Percentiles rank a stretch among this genome's conserved stretches.
Conservation (phyloP, 30 jellyfish, hydroid and myxozoan species). For the Hydra vulgaris region DNA sequence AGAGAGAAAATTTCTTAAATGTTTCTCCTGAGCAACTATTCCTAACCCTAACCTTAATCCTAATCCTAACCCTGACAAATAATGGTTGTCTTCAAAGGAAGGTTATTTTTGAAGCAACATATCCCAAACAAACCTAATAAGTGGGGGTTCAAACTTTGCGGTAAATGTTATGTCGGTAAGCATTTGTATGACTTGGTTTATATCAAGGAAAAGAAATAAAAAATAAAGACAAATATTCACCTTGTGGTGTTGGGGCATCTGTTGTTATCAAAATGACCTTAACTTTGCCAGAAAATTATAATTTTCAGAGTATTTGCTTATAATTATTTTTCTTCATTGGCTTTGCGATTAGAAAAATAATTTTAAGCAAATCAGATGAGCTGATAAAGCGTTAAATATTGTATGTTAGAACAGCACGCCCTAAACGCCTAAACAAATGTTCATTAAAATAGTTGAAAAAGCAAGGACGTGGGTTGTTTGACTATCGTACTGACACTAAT, state of each 20-base stretch:
- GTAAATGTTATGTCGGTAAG: conserved; percentile 16
- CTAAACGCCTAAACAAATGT: background rate
- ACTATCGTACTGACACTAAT: background rate
- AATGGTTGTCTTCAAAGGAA: conserved; percentile 30
- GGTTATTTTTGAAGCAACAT: conserved; percentile 9
- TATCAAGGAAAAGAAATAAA: conserved; percentile 13
- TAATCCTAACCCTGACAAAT: too few species aligned
- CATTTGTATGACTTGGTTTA: conserved; percentile 22
- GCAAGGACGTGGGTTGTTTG: conserved; percentile 20
- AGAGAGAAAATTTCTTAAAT: conserved; percentile 7
- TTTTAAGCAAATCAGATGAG: too few species aligned
- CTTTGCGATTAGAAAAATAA: too few species aligned
- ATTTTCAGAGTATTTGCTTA: conserved; percentile 15
- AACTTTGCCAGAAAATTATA: background rate
- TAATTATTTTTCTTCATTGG: conserved; percentile 15
- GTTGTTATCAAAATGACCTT: conserved; percentile 4
- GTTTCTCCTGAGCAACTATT: conserved; percentile 25
- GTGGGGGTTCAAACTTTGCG: conserved; percentile 32
- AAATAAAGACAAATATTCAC: background rate
- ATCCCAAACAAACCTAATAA: conserved; percentile 25
- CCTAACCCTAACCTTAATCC: too few species aligned
- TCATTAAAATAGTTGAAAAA: conserved; percentile 9
- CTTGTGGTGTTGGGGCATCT: background rate
- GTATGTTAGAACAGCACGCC: conserved; percentile 17
- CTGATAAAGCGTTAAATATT: background rate